Conservation (phyloP, 2,797 vertebrate genomes). For the Kryptolebias ocellatus region DNA sequence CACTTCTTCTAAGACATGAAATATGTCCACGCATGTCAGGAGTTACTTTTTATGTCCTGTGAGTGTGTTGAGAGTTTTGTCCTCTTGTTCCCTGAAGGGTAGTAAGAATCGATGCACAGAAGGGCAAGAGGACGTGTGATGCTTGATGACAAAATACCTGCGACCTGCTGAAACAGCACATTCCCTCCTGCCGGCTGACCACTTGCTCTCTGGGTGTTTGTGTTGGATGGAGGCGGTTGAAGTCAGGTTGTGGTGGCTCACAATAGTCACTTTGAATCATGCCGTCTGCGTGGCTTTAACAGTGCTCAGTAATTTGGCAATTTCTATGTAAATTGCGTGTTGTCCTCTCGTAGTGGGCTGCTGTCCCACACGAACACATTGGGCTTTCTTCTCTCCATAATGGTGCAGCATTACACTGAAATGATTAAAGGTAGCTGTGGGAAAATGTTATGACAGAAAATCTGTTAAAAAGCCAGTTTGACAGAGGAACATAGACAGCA, state of each 20-base stretch:
- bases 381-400: constrained; percentile 43
- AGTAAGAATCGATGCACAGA: constrained; percentile 67
- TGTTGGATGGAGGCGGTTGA: constrained; percentile 57
- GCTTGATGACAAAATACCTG: constrained; percentile 76
- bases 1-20: neutral
- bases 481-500: constrained; percentile 25
- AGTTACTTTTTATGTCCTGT: constrained; percentile 18
- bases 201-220: constrained; percentile 62
- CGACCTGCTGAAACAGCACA: constrained; percentile 76
- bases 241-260: constrained; percentile 43
- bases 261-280: constrained; percentile 72
- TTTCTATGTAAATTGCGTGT: constrained; percentile 82
- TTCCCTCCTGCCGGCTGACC: constrained; percentile 64
- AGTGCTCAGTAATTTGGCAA: constrained; percentile 72
- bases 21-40: neutral
- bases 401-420: constrained; percentile 45
- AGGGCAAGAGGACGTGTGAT: constrained; percentile 65
- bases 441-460: constrained; percentile 64
- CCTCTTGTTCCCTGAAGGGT: constrained; percentile 50
- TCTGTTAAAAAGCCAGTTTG: constrained; percentile 55
- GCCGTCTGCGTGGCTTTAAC: constrained; percentile 47
- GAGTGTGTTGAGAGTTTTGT: constrained; percentile 51
- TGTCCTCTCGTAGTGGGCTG: constrained; percentile 49
- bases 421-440: constrained; percentile 64
- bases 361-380: constrained; percentile 55